phyloP scores from a whole-genome alignment of 2,888 invertebrate genomes.

The Tuta absoluta region DNA sequence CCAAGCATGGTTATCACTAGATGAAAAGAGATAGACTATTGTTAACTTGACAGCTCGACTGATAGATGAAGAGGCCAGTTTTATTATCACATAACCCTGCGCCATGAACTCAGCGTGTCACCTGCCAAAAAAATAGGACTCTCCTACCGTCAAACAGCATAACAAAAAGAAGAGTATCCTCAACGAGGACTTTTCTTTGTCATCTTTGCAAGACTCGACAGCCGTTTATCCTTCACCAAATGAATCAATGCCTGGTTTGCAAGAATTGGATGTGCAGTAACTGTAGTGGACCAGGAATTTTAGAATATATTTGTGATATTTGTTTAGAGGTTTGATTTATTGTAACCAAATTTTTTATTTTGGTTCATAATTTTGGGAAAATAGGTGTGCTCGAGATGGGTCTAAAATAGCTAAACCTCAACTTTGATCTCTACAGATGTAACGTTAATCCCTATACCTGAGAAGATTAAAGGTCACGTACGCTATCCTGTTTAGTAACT shows the following conservation, averaged over 20 bases:
- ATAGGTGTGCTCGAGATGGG: background rate
- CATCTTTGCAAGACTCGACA: constrained; percentile 1
- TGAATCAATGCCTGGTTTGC: constrained; percentile 1
- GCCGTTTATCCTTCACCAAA: constrained; percentile 2
- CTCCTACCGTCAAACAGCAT: background rate
- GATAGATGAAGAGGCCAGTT: no score
- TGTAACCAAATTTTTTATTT: background rate
- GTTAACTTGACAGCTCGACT: no score
- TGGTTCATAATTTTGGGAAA: background rate
- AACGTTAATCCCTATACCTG: background rate
- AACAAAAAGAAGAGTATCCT: background rate
- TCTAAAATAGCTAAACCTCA: background rate
- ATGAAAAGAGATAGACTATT: no score
- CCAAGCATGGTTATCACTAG: no score
- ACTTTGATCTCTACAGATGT: constrained; percentile 5
- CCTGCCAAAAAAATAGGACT: no score
- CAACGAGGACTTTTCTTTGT: background rate
- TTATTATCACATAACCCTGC: no score
- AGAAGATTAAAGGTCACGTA: no score
- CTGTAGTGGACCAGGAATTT: background rate
- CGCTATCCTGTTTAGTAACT: no score
- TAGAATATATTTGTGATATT: constrained; percentile 8
- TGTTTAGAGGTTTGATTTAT: background rate
- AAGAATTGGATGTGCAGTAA: background rate
- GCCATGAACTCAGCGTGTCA: no score